Percentiles rank a stretch among this genome's conserved stretches.
Conservation (phyloP, 2,113 vertebrate genomes). For the Isurus oxyrinchus region DNA sequence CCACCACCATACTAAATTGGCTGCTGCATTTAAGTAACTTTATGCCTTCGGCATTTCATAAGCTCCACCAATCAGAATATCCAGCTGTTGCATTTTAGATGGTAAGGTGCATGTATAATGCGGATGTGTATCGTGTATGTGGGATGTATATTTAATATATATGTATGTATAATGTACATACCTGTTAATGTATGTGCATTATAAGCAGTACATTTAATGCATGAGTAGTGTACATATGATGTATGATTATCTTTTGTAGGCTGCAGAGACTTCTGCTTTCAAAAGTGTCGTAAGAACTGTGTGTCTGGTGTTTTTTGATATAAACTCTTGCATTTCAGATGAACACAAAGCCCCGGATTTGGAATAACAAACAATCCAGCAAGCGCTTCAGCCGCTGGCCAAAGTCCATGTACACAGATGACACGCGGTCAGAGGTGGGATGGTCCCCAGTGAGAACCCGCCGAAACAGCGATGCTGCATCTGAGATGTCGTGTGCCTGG, state of each 20-base stretch:
- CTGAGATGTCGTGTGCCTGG: slow-evolving; percentile 71
- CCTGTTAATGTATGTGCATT: not conserved
- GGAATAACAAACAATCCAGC: slow-evolving; percentile 50
- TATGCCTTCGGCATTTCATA: no score
- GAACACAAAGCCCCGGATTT: slow-evolving; percentile 60
- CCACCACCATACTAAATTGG: not conserved
- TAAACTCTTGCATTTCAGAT: slow-evolving; percentile 49
- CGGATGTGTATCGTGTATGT: no score
- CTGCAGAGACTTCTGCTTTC: not conserved
- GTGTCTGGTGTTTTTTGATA: not conserved
- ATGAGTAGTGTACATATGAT: not conserved
- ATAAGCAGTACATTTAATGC: not conserved
- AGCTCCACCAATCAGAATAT: not conserved
- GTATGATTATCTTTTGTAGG: not conserved
- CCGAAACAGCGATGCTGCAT: slow-evolving; percentile 64
- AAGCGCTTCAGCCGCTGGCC: slow-evolving; percentile 44
- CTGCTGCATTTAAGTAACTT: not conserved
- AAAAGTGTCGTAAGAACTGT: not conserved
- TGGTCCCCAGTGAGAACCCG: slow-evolving; percentile 58
- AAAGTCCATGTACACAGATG: slow-evolving; percentile 47
- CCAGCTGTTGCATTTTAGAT: not conserved
- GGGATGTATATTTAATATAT: not conserved
- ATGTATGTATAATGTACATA: not conserved
- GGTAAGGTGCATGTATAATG: not conserved
- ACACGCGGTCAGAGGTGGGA: slow-evolving; percentile 58